Evolutionary conservation across 1,140 invertebrate genomes (phyloP).

Genomic region (Ectropis grisescens): DNA sequence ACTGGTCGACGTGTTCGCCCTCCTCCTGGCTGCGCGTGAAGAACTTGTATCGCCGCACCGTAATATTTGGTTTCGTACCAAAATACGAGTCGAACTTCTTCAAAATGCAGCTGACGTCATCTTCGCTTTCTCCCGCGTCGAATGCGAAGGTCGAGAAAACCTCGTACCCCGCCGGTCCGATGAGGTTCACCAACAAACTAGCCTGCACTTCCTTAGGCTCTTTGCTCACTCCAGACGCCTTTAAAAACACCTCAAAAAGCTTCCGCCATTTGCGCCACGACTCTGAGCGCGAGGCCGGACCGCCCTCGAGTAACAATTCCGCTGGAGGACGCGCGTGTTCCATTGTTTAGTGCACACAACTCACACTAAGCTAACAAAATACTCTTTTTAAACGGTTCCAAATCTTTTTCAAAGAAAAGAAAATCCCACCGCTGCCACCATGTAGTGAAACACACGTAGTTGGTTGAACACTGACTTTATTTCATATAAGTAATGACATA

Average conservation of each 20-base stretch:
- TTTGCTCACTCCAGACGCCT: slow-evolving; percentile 10
- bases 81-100: slow-evolving; percentile 1
- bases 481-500: too few species aligned
- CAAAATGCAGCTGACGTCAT: background rate
- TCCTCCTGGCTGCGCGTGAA: slow-evolving; percentile 4
- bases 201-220: slow-evolving; percentile 9
- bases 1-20: slow-evolving; percentile 8
- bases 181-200: slow-evolving; percentile 14
- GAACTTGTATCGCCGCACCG: slow-evolving; percentile 5
- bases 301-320: slow-evolving; percentile 10
- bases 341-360: too few species aligned
- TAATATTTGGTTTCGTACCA: slow-evolving; percentile 5
- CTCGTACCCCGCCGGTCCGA: slow-evolving; percentile 6
- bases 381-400: too few species aligned
- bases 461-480: too few species aligned
- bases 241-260: slow-evolving; percentile 9
- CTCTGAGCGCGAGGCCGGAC: slow-evolving; percentile 5
- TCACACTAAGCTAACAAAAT: too few species aligned
- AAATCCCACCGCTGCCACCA: too few species aligned
- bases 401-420: too few species aligned
- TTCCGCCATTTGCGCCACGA: slow-evolving; percentile 9
- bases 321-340: slow-evolving; percentile 14
- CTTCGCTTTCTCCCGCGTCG: background rate
- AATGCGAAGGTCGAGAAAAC: background rate
- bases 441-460: too few species aligned